phyloP scores from a whole-genome alignment of 2,113 vertebrate species.

The chimpanzee (Pan troglodytes) region NHGRI_mPanTro3-v2.1_pri NC_072408.2:50828001-50828500 shows the following conservation, averaged over 20 bases:
- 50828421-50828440: background rate
- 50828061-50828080: background rate
- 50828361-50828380: conserved; percentile 24
- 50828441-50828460: background rate
- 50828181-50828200: background rate
- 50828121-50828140: background rate
- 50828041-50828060: background rate
- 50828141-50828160: background rate
- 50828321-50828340: conserved; percentile 27
- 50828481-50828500: background rate
- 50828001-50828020: background rate
- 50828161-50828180: background rate
- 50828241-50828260: background rate
- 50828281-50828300: background rate
- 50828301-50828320: background rate
- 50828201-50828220: background rate
- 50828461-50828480: no score
- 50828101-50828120: background rate
- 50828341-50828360: background rate
- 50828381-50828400: background rate
- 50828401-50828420: background rate
- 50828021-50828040: background rate
- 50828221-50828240: background rate
- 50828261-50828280: background rate
- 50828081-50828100: background rate